A percentile compares a stretch with the other conserved stretches of the same genome.
Conservation (phyloP, 2,797 vertebrate species). For the Chaenodraco wilsoni region DNA sequence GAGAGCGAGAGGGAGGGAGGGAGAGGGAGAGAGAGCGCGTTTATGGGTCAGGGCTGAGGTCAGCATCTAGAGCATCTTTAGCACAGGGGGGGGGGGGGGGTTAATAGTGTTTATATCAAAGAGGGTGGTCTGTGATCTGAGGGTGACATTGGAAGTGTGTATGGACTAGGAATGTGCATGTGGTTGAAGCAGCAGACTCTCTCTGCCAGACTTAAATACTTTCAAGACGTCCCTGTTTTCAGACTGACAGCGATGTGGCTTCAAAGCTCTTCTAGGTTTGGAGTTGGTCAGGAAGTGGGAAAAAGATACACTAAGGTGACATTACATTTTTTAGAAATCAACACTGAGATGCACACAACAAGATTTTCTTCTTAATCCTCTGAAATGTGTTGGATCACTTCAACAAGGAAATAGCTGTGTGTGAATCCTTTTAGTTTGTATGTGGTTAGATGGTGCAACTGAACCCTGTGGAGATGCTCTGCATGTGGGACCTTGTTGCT, state of each 20-base stretch:
- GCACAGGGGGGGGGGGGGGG: slow-evolving; percentile 23
- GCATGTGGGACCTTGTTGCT: slow-evolving; percentile 67
- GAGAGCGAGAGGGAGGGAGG: slow-evolving; percentile 34
- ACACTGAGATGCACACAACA: slow-evolving; percentile 9
- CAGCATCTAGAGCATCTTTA: slow-evolving; percentile 31
- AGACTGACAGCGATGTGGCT: slow-evolving; percentile 9
- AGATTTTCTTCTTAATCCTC: not conserved
- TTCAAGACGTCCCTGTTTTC: slow-evolving; percentile 16
- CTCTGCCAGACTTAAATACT: slow-evolving; percentile 31
- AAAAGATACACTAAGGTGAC: slow-evolving; percentile 7
- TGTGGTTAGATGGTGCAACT: slow-evolving; percentile 46
- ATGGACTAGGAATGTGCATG: slow-evolving; percentile 58
- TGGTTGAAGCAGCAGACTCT: slow-evolving; percentile 35
- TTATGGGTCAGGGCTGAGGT: slow-evolving; percentile 23
- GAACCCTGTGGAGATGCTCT: slow-evolving; percentile 61
- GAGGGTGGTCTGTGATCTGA: slow-evolving; percentile 45
- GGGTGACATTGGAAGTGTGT: slow-evolving; percentile 50
- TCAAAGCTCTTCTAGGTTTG: slow-evolving; percentile 8
- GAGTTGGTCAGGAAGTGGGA: slow-evolving; percentile 16
- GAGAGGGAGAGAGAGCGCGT: not conserved
- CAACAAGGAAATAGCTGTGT: slow-evolving; percentile 20
- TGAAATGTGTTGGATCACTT: slow-evolving; percentile 27
- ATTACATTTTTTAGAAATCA: slow-evolving; percentile 6
- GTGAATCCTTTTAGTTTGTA: slow-evolving; percentile 38
- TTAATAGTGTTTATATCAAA: slow-evolving; percentile 35